Percentiles rank a stretch among this genome's conserved stretches.
These are phyloP conservation scores for Andrena flavipes DNA, from an alignment of 2,888 invertebrate species.

Conservation along the genomic window DNA sequence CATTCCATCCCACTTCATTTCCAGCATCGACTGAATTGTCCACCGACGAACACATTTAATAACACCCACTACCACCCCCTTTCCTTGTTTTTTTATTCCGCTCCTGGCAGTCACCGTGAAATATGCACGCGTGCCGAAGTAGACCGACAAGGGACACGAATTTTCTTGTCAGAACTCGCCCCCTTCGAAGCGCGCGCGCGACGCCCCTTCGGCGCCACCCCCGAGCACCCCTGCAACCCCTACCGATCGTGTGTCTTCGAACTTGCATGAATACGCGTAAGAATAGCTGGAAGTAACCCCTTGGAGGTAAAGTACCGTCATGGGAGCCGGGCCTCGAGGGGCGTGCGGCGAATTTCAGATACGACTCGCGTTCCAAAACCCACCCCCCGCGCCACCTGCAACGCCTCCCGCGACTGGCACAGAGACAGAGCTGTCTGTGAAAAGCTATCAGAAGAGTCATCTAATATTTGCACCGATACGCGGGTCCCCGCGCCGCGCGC, in stretches of 20 bases:
- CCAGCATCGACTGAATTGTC: too few species aligned
- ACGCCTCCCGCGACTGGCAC: neutral
- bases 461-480: constrained; percentile 46
- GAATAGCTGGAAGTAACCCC: constrained; percentile 57
- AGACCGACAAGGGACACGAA: neutral
- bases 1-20: too few species aligned
- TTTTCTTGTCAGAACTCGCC: constrained; percentile 8
- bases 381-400: neutral
- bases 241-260: constrained; percentile 23
- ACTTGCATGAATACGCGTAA: constrained; percentile 38
- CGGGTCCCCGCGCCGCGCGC: neutral
- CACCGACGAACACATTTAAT: too few species aligned
- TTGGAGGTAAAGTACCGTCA: constrained; percentile 63
- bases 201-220: constrained; percentile 15
- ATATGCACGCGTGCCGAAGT: too few species aligned
- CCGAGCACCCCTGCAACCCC: constrained; percentile 7
- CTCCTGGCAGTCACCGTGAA: too few species aligned
- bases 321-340: constrained; percentile 52
- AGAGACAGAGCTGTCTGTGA: constrained; percentile 16
- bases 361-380: constrained; percentile 13
- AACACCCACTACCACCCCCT: too few species aligned
- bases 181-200: neutral
- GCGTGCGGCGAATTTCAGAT: constrained; percentile 69
- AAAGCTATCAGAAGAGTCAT: constrained; percentile 37
- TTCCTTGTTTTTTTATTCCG: too few species aligned